Evolutionary conservation across 2,888 invertebrate genomes (phyloP).

Genomic region (Heliconius hortense): DNA sequence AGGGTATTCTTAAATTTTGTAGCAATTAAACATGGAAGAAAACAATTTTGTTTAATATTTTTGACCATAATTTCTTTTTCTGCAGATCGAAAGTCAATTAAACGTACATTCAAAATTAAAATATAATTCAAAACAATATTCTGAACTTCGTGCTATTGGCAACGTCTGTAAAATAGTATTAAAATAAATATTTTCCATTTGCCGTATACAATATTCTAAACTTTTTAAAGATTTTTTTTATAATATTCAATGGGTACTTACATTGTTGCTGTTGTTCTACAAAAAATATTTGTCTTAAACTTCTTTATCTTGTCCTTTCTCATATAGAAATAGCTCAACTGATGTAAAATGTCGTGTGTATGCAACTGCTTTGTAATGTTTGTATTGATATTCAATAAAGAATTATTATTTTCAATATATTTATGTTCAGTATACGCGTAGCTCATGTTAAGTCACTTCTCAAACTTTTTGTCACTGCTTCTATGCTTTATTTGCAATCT

Average conservation of each 20-base stretch:
- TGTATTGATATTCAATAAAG: slow-evolving; percentile 51
- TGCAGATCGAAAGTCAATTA: not conserved
- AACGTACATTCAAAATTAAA: too few relatives aligned
- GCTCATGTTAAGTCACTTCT: slow-evolving; percentile 41
- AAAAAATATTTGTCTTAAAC: slow-evolving; percentile 60
- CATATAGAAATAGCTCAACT: slow-evolving; percentile 58
- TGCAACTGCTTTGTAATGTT: slow-evolving; percentile 47
- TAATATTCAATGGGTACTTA: slow-evolving; percentile 55
- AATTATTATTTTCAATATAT: slow-evolving; percentile 47
- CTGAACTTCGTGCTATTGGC: too few relatives aligned
- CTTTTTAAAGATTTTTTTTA: not conserved
- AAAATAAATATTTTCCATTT: not conserved
- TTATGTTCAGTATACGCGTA: slow-evolving; percentile 39
- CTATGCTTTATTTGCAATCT: slow-evolving; percentile 16
- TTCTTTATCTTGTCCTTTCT: slow-evolving; percentile 70
- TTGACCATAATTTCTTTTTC: not conserved
- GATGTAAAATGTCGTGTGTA: slow-evolving; percentile 56
- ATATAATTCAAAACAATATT: too few relatives aligned
- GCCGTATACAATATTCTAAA: too few relatives aligned
- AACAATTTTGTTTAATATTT: not conserved
- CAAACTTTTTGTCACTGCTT: slow-evolving; percentile 12
- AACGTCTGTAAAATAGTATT: not conserved
- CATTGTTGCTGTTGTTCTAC: slow-evolving; percentile 69
- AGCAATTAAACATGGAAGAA: not conserved
- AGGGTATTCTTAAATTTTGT: not conserved